Conservation (phyloP, 2,888 invertebrate species). For the Craniophora ligustri region DNA sequence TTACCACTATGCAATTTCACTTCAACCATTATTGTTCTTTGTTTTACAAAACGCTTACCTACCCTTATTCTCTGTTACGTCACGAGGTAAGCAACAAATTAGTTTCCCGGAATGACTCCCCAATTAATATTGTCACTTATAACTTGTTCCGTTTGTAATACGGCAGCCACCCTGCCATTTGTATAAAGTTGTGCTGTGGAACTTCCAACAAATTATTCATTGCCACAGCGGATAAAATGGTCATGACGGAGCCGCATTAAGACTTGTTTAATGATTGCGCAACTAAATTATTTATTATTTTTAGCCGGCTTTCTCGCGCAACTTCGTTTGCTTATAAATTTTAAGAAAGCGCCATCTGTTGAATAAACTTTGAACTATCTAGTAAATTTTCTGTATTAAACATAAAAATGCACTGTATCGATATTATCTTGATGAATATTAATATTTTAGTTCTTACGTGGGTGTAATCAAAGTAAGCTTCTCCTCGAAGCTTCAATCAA, state of each 20-base stretch:
- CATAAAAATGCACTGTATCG: too few relatives aligned
- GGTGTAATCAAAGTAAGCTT: too few relatives aligned
- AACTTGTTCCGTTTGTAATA: slow-evolving; percentile 57
- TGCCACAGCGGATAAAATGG: slow-evolving; percentile 72
- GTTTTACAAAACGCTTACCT: background rate
- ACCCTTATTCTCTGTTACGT: slow-evolving; percentile 11
- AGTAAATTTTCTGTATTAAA: too few relatives aligned
- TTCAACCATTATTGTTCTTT: too few relatives aligned
- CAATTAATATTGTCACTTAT: slow-evolving; percentile 54
- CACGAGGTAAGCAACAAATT: slow-evolving; percentile 24
- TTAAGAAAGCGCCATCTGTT: background rate
- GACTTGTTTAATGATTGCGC: slow-evolving; percentile 42
- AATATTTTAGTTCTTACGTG: too few relatives aligned
- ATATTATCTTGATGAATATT: too few relatives aligned
- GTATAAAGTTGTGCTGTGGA: slow-evolving; percentile 76
- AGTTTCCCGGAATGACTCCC: slow-evolving; percentile 24
- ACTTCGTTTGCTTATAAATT: background rate
- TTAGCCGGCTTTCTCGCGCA: background rate
- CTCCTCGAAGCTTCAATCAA: too few relatives aligned
- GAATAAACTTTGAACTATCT: background rate
- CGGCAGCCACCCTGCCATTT: slow-evolving; percentile 73
- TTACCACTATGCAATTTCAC: too few relatives aligned
- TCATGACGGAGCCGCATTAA: slow-evolving; percentile 57
- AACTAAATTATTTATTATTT: slow-evolving; percentile 34
- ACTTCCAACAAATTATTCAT: slow-evolving; percentile 83